phyloP scores from a whole-genome alignment of 2,113 vertebrate species.

The Regulus satrapa region DNA sequence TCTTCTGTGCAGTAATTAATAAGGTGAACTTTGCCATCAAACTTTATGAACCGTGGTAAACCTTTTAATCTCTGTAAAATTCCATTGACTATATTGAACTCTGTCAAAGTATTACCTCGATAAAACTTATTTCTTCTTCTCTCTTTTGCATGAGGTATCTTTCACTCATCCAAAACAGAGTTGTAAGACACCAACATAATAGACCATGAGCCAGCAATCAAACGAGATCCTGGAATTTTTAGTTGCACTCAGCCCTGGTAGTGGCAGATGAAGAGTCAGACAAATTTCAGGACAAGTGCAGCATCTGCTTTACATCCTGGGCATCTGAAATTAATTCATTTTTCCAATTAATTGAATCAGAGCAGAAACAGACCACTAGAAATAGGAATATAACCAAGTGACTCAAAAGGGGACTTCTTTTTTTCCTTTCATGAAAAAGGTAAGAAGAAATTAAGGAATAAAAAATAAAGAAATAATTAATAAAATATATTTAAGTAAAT shows the following conservation, averaged over 20 bases:
- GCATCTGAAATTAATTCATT: not conserved
- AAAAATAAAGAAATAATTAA: not conserved
- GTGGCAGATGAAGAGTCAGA: not conserved
- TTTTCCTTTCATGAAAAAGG: not conserved
- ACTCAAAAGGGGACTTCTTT: accelerated
- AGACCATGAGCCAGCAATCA: not conserved
- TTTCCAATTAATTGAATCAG: not conserved
- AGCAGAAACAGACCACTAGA: not conserved
- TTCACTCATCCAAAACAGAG: not conserved
- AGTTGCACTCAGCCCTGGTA: not conserved
- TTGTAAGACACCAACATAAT: not conserved
- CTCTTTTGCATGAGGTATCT: not conserved
- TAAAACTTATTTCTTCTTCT: not conserved
- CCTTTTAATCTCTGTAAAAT: not conserved
- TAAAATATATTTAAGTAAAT: not conserved
- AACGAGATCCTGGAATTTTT: not conserved
- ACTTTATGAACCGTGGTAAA: not conserved
- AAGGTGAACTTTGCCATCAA: not conserved
- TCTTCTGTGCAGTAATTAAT: not conserved
- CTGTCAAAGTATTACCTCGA: not conserved
- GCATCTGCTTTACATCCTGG: not conserved
- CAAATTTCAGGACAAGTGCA: not conserved
- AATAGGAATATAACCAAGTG: not conserved
- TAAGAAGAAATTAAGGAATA: not conserved
- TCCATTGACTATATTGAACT: not conserved